A percentile compares a stretch with the other conserved stretches of the same genome.
These are phyloP conservation scores for Poeciliopsis prolifica DNA, from an alignment of 2,113 vertebrate species.

Conservation along the genomic window DNA sequence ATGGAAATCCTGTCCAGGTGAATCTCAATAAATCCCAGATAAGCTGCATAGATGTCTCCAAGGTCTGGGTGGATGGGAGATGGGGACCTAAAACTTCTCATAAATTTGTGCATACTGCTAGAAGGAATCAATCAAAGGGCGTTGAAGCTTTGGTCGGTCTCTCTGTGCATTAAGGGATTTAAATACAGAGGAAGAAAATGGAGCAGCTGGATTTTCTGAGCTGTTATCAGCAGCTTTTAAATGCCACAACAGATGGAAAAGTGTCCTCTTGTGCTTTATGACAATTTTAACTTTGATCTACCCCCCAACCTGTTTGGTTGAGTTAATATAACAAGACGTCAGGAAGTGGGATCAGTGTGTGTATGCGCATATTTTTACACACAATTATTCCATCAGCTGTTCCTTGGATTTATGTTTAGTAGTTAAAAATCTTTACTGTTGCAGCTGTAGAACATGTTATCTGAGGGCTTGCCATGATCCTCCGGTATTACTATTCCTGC, in stretches of 20 bases:
- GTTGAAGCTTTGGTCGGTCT: conserved; percentile 4
- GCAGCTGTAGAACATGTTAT: conserved; percentile 29
- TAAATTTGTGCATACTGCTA: conserved; percentile 15
- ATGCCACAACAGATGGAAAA: conserved; percentile 66
- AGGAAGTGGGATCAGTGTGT: not conserved
- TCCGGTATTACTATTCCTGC: conserved; percentile 42
- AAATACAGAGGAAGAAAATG: conserved; percentile 53
- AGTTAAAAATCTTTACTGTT: conserved; percentile 47
- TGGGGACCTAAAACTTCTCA: conserved; percentile 10
- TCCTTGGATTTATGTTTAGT: conserved; percentile 31
- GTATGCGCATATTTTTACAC: too few species aligned
- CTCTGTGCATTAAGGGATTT: conserved; percentile 61
- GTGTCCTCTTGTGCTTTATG: conserved; percentile 42
- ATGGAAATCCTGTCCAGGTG: conserved; percentile 14
- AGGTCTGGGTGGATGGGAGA: not conserved
- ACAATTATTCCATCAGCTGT: not conserved
- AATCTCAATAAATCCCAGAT: conserved; percentile 43
- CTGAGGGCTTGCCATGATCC: not conserved
- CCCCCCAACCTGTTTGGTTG: conserved; percentile 1
- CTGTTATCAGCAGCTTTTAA: conserved; percentile 53
- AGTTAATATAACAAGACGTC: not conserved
- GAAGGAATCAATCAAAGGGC: conserved; percentile 20
- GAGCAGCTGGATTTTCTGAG: conserved; percentile 48
- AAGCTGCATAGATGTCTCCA: conserved; percentile 25
- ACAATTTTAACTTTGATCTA: conserved; percentile 21